A percentile compares a stretch with the other conserved stretches of the same genome.
phyloP scores from a whole-genome alignment of 2,113 vertebrate species.

The Elanoides forficatus region DNA sequence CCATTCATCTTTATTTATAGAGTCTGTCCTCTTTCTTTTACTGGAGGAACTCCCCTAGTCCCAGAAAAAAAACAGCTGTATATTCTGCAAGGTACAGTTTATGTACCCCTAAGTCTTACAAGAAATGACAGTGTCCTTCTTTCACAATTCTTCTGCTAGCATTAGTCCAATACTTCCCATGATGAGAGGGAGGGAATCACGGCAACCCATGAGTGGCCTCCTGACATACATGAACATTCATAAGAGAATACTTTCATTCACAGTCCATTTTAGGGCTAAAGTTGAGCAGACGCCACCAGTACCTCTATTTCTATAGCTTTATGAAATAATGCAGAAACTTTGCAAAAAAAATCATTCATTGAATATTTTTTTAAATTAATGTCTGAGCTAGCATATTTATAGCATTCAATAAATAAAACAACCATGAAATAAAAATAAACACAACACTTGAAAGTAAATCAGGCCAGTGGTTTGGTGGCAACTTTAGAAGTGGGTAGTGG shows the following conservation, averaged over 20 bases:
- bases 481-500: slow-evolving; percentile 60
- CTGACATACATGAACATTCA: background rate
- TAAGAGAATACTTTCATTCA: background rate
- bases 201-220: background rate
- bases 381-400: slow-evolving; percentile 34
- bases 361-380: background rate
- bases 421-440: slow-evolving; percentile 58
- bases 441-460: slow-evolving; percentile 35
- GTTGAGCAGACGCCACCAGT: background rate
- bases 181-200: background rate
- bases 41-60: background rate
- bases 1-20: background rate
- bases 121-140: background rate
- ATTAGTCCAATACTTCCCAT: background rate
- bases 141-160: background rate
- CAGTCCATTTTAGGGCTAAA: background rate
- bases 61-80: background rate
- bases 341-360: background rate
- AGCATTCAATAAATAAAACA: slow-evolving; percentile 57
- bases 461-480: slow-evolving; percentile 49
- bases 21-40: background rate
- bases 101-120: background rate
- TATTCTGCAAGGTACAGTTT: background rate
- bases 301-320: background rate
- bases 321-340: background rate